Base-by-base conservation (phyloP, 2,113 vertebrate genomes). In the Cervus canadensis region DNA sequence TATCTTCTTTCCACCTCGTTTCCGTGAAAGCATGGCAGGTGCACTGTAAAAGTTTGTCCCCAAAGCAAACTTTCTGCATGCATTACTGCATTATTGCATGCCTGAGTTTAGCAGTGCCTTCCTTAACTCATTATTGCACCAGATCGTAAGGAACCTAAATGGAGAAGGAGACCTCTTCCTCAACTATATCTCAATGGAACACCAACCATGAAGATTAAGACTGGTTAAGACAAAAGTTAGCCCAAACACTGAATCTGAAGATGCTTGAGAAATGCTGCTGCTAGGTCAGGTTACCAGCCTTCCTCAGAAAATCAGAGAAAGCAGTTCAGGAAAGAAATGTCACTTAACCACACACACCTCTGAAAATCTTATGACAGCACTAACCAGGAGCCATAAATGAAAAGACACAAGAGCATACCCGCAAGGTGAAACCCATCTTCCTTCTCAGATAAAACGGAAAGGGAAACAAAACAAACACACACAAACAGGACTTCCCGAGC, bases 21-120 rank as follows among this genome's bases (percentile, higher is more conserved):
- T 43, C 60, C 54, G n/a, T 5, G 33, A 52, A 36, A 43, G 9
- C 33, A 11, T 0, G 1, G 3, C 0, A 36, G 48, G 19, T 19
- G 13, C 10, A 8, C 14, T 17, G 5, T 0, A 7, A n/a, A 64
- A 21, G 52, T 52, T n/a, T 76, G 48, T 26, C 57, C 8, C 23
- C 28, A 82, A 67, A 52, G 26, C 71, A 82, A n/a, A 48, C 25
- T 82, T 26, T 3, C 50, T 1, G 3, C 4, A 2, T 28, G 5
- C 48, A 10, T 60, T 64, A 54, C 0, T 3, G 40, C 60, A 33
- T 2, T 40, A 25, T 3, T 40, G 67, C 36, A 13, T 74, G 67
- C 67, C 67, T 74, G 36, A 74, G n/a, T 74, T 74, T 2, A 74
- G 10, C 67, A 74, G 67, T 30, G 14, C 25, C 94, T 81, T 60